Evolutionary conservation across 2,888 invertebrate genomes (phyloP), one percentile per base, ranked within the genome.

Genomic region (Lamellibrachia satsuma): DNA sequence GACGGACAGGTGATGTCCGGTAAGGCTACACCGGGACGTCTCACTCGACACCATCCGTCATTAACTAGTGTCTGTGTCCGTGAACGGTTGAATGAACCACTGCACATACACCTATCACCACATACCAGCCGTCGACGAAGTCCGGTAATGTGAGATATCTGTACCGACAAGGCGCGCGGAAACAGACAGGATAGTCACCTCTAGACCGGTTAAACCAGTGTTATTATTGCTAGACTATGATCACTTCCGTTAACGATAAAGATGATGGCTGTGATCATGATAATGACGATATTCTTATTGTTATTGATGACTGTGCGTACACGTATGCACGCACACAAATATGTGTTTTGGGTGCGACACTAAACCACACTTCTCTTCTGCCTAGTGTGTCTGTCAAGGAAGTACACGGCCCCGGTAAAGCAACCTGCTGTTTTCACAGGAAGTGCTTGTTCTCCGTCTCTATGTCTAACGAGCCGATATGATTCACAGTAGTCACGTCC

Each of bases 1-100:
- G 11, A 75, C 75, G n/a, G 75, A 75, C 75, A 75, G 75, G 15
- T 75, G 75, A 75, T 75, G 75, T 75, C 75, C 75, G 75, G 75
- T 75, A 75, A 75, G 22, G n/a, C 75, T 75, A 75, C 75, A 75
- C 75, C 75, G n/a, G 75, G 75, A 75, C 22, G 75, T 75, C 6
- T 75, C 75, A 22, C 15, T 22, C 6, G 11, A 75, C 15, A 15
- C 7, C 4, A n/a, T 75, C 75, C 75, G 22, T 15, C 75, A 22
- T 22, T 22, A 15, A 15, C 22, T 11, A 15, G 75, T 75, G 22
- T 75, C 75, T n/a, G n/a, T 75, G 75, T 11, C 75, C 75, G 75
- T 75, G 22, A 75, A n/a, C 75, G 15, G 75, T 15, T 22, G 75
- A 15, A 6, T 75, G 75, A 75, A 75, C n/a, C 75, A 75, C 75